Conservation (phyloP, 1,140 invertebrate species). For the Riptortus pedestris region DNA sequence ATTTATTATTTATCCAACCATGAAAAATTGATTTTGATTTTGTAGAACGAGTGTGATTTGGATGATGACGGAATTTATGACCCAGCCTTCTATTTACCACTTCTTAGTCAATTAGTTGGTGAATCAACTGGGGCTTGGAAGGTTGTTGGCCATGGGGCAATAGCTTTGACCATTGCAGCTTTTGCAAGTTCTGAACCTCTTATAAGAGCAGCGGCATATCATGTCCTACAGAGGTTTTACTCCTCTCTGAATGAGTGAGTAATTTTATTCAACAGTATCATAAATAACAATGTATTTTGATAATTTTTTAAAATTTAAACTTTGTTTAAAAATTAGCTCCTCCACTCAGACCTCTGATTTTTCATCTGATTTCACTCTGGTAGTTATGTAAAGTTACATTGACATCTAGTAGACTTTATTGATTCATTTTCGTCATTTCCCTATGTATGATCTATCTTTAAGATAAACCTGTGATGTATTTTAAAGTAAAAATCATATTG, state of each 20-base stretch:
- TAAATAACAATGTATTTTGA: background rate
- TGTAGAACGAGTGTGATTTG: constrained; percentile 7
- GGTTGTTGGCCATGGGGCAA: background rate
- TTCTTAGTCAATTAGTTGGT: constrained; percentile 43
- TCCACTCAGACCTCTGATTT: too few species aligned
- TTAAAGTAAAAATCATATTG: too few species aligned
- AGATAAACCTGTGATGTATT: too few species aligned
- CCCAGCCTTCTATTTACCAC: constrained; percentile 57
- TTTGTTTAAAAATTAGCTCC: too few species aligned
- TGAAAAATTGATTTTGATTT: too few species aligned
- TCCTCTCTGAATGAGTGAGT: constrained; percentile 52
- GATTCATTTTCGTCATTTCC: too few species aligned
- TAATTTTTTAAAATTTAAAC: too few species aligned
- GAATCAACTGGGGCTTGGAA: constrained; percentile 6
- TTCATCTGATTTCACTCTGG: too few species aligned
- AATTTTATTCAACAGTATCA: background rate
- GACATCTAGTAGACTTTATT: too few species aligned
- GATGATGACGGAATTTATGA: constrained; percentile 47
- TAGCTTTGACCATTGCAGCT: constrained; percentile 28
- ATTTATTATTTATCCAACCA: too few species aligned
- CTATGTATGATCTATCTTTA: too few species aligned
- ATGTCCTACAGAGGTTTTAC: constrained; percentile 53
- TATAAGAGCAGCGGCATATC: constrained; percentile 52
- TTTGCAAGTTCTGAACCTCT: constrained; percentile 47
- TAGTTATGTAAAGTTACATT: too few species aligned